Evolutionary conservation across 1,140 invertebrate genomes (phyloP), one percentile per base, ranked within the genome.

Genomic region (Bactericera cockerelli): DNA sequence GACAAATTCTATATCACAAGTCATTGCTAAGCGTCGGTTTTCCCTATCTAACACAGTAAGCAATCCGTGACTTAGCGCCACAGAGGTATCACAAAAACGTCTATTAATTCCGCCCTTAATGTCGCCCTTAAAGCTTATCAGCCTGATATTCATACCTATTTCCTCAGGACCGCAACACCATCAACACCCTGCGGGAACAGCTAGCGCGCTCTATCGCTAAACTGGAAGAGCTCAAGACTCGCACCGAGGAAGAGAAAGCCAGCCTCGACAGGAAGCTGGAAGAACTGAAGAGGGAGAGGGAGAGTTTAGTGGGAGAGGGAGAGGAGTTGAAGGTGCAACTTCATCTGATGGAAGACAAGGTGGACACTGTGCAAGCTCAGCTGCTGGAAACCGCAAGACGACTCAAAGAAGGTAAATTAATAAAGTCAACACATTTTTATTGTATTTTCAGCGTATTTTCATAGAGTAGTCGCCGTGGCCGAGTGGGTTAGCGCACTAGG

Each of bases 301-400:
- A 89, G 61, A 72, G 71, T 2, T 70, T 76, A 0, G 74, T 79
- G 59, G 78, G 80, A 59, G 80, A 88, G 63, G 77, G 78, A 19
- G 83, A 87, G 65, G 87, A 89, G 65, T 68, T 86, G 8, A 81
- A 84, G 65, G 80, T 86, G 54, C 86, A 89, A 65, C 70, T 89
- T 1, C 79, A 86, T 14, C 72, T 89, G 19, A 75, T 78, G 1
- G 87, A 89, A 72, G 86, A 89, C 68, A 84, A 83, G 67, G 74
- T 82, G 42, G 85, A 88, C 63, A 79, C 78, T 42, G 68, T 85
- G 14, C 81, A 81, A 59, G 78, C 77, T 60, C 85, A 89, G 64
- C 70, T 89, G 36, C 82, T 86, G 61, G 86, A 89, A 60, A 84
- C 84, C 1, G 68, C 78, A 11, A 73, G 86, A 54, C 86, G 87